Evolutionary conservation across 2,797 vertebrate species (phyloP).

Genomic region (Acropternis orthonyx): DNA sequence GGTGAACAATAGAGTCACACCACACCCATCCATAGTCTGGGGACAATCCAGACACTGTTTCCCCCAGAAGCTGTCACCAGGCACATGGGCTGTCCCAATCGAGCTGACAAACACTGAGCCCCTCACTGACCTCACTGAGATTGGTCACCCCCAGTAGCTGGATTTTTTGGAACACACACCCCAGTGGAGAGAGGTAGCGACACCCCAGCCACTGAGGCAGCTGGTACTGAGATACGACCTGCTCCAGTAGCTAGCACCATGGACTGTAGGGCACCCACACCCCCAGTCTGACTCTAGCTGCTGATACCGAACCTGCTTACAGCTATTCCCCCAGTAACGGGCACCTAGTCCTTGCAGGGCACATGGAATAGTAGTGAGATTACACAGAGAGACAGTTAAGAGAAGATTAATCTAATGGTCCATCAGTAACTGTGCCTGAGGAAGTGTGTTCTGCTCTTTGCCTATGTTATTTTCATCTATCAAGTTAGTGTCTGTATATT

Average conservation of each 20-base stretch:
- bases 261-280: accelerated
- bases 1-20: accelerated
- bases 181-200: background rate
- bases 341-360: background rate
- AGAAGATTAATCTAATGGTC: background rate
- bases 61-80: background rate
- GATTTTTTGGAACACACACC: background rate
- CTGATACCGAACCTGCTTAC: background rate
- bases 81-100: too few species aligned
- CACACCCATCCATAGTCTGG: accelerated
- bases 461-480: background rate
- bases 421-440: background rate
- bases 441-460: background rate
- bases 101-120: background rate
- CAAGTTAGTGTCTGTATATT: background rate
- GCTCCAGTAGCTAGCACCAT: background rate
- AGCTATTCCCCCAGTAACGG: accelerated
- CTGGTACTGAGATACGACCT: background rate
- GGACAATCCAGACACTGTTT: background rate
- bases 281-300: background rate
- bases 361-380: background rate
- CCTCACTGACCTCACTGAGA: background rate
- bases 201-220: background rate
- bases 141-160: background rate
- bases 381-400: background rate